Evolutionary conservation across 2,888 invertebrate species (phyloP).

Genomic region (Aleiodes alternator): DNA sequence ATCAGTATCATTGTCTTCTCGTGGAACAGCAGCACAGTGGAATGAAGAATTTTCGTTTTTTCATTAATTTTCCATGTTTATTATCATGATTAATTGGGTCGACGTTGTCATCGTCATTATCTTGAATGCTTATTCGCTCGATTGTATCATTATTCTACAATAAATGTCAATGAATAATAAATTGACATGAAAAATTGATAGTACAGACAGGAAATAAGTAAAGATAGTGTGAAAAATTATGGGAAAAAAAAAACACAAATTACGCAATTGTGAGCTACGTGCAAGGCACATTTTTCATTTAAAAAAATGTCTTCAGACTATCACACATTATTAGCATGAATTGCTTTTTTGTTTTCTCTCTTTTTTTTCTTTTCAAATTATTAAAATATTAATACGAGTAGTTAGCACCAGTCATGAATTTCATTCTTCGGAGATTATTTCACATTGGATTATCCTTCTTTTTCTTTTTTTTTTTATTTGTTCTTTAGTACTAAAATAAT

Average conservation of each 20-base stretch:
- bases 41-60: conserved; percentile 62
- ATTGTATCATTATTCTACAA: conserved; percentile 72
- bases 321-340: conserved; percentile 69
- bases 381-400: conserved; percentile 60
- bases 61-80: conserved; percentile 61
- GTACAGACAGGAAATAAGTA: conserved; percentile 1
- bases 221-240: conserved; percentile 1
- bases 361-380: conserved; percentile 49
- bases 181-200: not conserved
- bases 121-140: conserved; percentile 70
- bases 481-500: conserved; percentile 39
- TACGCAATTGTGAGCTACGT: conserved; percentile 64
- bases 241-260: conserved; percentile 20
- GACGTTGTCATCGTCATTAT: conserved; percentile 64
- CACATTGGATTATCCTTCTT: conserved; percentile 41
- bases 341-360: conserved; percentile 45
- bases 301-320: conserved; percentile 53
- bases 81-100: conserved; percentile 63
- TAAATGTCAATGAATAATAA: conserved; percentile 65
- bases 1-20: conserved; percentile 59
- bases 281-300: conserved; percentile 71
- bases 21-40: conserved; percentile 69
- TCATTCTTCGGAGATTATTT: conserved; percentile 54
- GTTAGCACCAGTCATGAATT: conserved; percentile 65
- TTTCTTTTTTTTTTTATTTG: not conserved